phyloP scores from a whole-genome alignment of 2,113 vertebrate genomes.

The Lepidothrix coronata region DNA sequence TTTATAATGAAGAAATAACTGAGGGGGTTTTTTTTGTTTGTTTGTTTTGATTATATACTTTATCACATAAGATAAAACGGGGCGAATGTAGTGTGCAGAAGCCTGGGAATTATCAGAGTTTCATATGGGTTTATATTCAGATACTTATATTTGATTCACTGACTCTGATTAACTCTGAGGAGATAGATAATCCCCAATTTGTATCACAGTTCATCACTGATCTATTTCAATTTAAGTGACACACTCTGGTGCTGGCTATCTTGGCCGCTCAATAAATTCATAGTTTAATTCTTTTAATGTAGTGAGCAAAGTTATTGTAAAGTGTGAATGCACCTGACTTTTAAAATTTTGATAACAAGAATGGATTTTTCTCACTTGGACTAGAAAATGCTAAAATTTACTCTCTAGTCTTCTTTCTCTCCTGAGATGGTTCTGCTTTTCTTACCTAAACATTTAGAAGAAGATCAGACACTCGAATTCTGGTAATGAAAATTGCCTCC shows the following conservation, averaged over 20 bases:
- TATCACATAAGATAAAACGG: not conserved
- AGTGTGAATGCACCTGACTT: not conserved
- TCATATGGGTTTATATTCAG: not conserved
- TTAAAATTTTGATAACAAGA: not conserved
- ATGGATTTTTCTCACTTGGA: not conserved
- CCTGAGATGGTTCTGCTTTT: not conserved
- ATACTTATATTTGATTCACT: not conserved
- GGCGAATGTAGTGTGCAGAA: not conserved
- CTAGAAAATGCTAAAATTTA: not conserved
- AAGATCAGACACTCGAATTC: not conserved
- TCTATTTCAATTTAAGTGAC: not conserved
- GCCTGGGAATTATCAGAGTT: not conserved
- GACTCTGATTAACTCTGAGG: not conserved
- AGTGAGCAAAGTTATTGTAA: not conserved
- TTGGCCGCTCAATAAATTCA: not conserved
- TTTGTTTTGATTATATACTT: not conserved
- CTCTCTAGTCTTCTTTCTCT: not conserved
- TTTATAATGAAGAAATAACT: not conserved
- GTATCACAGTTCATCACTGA: not conserved
- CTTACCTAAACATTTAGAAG: not conserved
- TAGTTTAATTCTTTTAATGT: not conserved
- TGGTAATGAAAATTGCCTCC: not conserved
- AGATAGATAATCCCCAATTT: not conserved
- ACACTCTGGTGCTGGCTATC: not conserved
- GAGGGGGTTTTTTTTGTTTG: accelerated